Evolutionary conservation across 64 coral and sea anemone genomes (phyloP), one percentile per base, ranked within the genome.

Genomic region (Pachyseris speciosa): DNA sequence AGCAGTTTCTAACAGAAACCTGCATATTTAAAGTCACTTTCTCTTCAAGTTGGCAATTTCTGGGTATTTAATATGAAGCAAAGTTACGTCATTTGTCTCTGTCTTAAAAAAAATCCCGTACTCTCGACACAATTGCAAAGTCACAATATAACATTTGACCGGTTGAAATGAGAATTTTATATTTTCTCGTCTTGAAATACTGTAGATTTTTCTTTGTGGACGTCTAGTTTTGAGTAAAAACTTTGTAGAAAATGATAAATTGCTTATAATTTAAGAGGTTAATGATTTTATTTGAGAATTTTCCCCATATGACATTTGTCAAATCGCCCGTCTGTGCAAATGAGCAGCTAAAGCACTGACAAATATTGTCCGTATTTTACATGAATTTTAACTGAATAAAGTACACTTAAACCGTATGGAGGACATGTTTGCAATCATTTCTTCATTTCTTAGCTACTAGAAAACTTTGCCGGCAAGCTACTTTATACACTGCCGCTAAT

Each of bases 371-470:
- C 32, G 50, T 76, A 76, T 76, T 76, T 76, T 76, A 51, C 17
- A 76, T 76, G 44, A 76, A 76, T 51, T 76, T 43, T 76, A 49
- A 47, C 43, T 48, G 39, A 76, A 50, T 76, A 76, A 76, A 76
- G 28, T 33, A 32, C 27, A 67, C 4, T 32, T 67, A 67, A 67
- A 67, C 27, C 5, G 12, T 15, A 25, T 32, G 1, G 28, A 2
- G 12, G 32, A 29, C 3, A 15, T 37, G 0, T 69, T 15, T 69
- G 66, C 66, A 71, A 5, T 71, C 19, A 17, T 0, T 71, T 38
- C 34, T 1, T 45, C 4, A 11, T 11, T 45, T 45, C 43, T 11
- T 45, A 45, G 43, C 11, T 45, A 4, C 43, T 45, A 11, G 43
- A n/a, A n/a, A n/a, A n/a, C 43, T 45, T 6, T 11, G 11, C 43